Percentiles rank a stretch among this genome's conserved stretches.
These are phyloP conservation scores for Globicephala melas DNA, from an alignment of 2,113 vertebrate genomes.

Conservation along the genomic window DNA sequence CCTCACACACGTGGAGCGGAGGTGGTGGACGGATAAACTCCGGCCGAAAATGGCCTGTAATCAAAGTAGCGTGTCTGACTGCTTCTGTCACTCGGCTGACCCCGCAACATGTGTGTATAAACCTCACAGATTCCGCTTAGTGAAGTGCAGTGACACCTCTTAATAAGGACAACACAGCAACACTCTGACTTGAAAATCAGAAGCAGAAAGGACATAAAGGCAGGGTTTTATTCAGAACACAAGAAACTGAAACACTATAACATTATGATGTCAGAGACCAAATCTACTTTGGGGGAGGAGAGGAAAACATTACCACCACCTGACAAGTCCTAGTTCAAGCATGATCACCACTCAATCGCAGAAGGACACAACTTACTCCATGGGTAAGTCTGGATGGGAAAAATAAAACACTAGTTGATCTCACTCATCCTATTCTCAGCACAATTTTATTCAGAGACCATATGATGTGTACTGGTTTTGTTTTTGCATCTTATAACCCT, in stretches of 20 bases:
- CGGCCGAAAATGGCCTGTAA: conserved; percentile 95
- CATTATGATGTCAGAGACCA: neutral
- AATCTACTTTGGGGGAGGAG: neutral
- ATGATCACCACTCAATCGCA: neutral
- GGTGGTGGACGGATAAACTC: conserved; percentile 97
- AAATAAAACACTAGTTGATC: neutral
- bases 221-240: neutral
- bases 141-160: neutral
- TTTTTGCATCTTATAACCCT: neutral
- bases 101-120: neutral
- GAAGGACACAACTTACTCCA: neutral
- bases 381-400: neutral
- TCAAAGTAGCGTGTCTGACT: neutral
- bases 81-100: neutral
- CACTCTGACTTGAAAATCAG: neutral
- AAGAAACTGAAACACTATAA: neutral
- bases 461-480: neutral
- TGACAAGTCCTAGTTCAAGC: neutral
- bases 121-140: neutral
- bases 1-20: conserved; percentile 95
- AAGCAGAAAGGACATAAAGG: neutral
- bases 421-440: neutral
- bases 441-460: neutral
- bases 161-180: neutral
- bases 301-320: neutral